Evolutionary conservation across 2,888 invertebrate genomes (phyloP), one percentile per base, ranked within the genome.

Genomic region (Agrochola macilenta): DNA sequence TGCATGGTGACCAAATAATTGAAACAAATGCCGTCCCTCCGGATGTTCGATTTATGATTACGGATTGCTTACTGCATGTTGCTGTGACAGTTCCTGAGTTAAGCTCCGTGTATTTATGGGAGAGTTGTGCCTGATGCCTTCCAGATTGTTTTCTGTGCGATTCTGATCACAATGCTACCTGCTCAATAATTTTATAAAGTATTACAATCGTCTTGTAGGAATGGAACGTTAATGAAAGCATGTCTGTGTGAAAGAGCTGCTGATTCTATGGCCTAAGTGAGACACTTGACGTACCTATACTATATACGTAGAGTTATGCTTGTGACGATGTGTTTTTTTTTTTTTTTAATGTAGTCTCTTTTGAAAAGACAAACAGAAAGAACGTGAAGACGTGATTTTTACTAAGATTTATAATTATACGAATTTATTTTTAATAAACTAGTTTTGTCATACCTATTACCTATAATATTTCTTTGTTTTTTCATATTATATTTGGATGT

Each of bases 1-100:
- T 69, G 30, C 5, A 20, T 14, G 54, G 66, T 68, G 64, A n/a
- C 54, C 20, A 60, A n/a, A 68, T 79, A 72, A 83, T 83, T 76
- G 81, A 76, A 84, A 84, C 76, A 84, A 80, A 83, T 65, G 49
- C 39, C 46, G 61, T 46, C 71, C 49, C 70, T 65, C 60, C 39
- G 61, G 57, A 52, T 58, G 66, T 76, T 82, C 82, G 85, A 82
- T 82, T 78, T 76, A 85, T 76, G 73, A 85, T 85, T 61, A 82
- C 82, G 35, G 61, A 83, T 83, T 74, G 83, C 52, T 66, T 26
- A 57, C 64, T 58, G 83, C 14, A 46, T 46, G 46, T 35, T 46
- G 46, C 58, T 70, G 68, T 76, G 76, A 73, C 60, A 64, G 52
- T 14, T 39, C 30, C 64, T 60, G 52, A 69, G 46, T 63, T 83